Evolutionary conservation across 2,888 invertebrate species (phyloP).

Genomic region (Cistogaster globosa): DNA sequence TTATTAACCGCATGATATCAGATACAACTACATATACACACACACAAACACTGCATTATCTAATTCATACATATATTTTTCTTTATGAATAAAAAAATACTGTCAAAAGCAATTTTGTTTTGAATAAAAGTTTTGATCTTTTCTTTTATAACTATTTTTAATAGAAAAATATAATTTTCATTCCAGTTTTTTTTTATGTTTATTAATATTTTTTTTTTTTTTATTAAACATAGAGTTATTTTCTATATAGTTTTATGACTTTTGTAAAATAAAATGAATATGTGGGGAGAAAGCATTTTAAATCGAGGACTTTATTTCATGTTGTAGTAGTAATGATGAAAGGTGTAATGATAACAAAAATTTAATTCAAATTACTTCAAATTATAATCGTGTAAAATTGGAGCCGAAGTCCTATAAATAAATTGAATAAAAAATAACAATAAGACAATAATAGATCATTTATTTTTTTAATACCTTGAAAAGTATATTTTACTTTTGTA

Average conservation of each 20-base stretch:
- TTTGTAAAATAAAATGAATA: conserved; percentile 3
- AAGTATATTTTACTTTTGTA: conserved; percentile 38
- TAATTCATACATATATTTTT: background rate
- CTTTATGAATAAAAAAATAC: conserved; percentile 11
- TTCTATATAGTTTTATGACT: conserved; percentile 25
- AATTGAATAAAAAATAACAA: background rate
- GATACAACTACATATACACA: conserved; percentile 44
- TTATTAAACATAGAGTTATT: conserved; percentile 8
- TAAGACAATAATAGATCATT: background rate
- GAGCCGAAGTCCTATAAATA: no score
- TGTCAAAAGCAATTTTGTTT: conserved; percentile 8
- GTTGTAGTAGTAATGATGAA: no score
- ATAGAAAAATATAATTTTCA: conserved; percentile 15
- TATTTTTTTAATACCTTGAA: background rate
- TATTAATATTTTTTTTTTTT: background rate
- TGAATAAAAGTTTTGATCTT: conserved; percentile 41
- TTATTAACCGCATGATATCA: conserved; percentile 73
- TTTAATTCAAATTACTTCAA: no score
- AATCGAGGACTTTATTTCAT: background rate
- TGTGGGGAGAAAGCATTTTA: background rate
- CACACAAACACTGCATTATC: background rate
- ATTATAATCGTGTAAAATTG: no score
- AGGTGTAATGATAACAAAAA: no score
- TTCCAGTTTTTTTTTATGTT: background rate
- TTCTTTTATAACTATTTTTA: conserved; percentile 14